A percentile compares a stretch with the other conserved stretches of the same genome.
phyloP scores from a whole-genome alignment of 2,797 vertebrate species.

The Brachyrhaphis roseni region DNA sequence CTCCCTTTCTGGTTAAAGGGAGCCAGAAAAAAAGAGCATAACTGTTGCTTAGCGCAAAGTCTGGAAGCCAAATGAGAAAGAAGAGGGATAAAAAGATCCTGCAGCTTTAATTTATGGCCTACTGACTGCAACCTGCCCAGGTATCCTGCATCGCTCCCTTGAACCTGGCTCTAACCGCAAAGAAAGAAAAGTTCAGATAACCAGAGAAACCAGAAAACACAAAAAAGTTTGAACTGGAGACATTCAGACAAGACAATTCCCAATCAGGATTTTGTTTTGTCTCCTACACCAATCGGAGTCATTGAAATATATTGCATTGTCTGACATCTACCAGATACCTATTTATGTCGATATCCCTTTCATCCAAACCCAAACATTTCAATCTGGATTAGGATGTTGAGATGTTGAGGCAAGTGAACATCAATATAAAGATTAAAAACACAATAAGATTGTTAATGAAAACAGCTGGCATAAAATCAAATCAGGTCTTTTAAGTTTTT shows the following conservation, averaged over 20 bases:
- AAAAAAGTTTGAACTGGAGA: background rate
- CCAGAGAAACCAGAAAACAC: background rate
- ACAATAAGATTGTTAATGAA: no score
- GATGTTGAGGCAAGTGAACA: background rate
- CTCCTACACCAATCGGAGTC: background rate
- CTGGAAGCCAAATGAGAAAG: background rate
- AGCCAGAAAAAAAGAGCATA: background rate
- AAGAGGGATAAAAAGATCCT: background rate
- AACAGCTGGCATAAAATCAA: background rate
- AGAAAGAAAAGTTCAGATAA: background rate
- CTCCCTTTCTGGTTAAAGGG: background rate
- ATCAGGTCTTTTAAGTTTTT: background rate
- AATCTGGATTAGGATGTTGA: background rate
- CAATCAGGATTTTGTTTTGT: background rate
- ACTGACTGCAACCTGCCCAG: background rate
- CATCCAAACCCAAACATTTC: background rate
- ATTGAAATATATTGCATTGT: background rate
- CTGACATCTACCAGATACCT: background rate
- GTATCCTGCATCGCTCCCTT: background rate
- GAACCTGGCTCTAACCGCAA: background rate
- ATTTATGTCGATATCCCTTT: background rate
- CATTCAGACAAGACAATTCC: background rate
- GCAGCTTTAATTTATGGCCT: background rate
- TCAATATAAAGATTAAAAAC: no score
- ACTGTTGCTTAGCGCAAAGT: background rate